A percentile compares a stretch with the other conserved stretches of the same genome.
Conservation (phyloP, 1,140 invertebrate species). For the Scylla paramamosain region DNA sequence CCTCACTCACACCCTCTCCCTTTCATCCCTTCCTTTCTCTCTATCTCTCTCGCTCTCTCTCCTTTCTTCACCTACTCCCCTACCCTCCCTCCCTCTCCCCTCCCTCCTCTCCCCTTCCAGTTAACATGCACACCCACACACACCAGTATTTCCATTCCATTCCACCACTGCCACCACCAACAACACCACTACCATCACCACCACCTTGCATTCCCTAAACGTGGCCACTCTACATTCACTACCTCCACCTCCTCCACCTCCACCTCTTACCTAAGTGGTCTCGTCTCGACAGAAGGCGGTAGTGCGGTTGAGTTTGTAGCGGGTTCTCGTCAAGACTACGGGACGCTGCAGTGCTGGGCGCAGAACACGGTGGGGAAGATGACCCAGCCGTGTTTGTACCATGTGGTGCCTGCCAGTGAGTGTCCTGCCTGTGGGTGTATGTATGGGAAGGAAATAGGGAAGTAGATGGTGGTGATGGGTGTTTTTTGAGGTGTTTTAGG, state of each 20-base stretch:
- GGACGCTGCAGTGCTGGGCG: constrained; percentile 70
- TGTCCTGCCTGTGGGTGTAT: background rate
- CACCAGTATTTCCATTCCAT: too few species aligned
- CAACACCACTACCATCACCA: background rate
- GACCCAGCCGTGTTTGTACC: constrained; percentile 56
- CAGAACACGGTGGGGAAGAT: constrained; percentile 69
- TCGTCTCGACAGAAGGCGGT: background rate
- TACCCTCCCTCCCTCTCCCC: background rate
- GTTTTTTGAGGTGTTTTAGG: too few species aligned
- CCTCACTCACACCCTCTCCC: background rate
- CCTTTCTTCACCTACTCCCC: background rate
- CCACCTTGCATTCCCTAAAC: background rate
- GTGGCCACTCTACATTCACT: background rate
- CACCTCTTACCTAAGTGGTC: background rate
- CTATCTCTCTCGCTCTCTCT: background rate
- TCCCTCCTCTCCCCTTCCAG: background rate
- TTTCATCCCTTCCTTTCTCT: background rate
- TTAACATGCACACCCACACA: background rate
- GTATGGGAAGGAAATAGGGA: background rate
- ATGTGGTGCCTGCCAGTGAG: constrained; percentile 21
- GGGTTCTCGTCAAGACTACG: constrained; percentile 56
- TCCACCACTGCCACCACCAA: background rate
- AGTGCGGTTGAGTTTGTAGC: constrained; percentile 43
- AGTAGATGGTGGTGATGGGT: too few species aligned
- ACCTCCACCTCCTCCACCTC: background rate